phyloP scores from a whole-genome alignment of 2,113 vertebrate species.

The Xiphophorus couchianus region DNA sequence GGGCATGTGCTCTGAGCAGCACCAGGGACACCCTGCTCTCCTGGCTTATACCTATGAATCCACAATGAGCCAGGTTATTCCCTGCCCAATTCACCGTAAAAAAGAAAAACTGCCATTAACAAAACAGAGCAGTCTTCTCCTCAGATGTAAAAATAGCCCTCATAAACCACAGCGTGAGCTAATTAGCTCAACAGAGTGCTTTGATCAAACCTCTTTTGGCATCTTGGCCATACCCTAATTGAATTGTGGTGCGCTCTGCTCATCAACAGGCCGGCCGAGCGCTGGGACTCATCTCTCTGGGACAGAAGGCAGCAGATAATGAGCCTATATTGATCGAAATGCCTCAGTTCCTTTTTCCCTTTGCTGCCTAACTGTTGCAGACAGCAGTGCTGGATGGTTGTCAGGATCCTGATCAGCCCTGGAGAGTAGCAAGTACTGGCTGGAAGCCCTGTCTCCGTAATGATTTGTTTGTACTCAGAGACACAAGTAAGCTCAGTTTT shows the following conservation, averaged over 20 bases:
- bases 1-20: constrained; percentile 17
- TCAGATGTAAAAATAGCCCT: constrained; percentile 73
- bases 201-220: constrained; percentile 74
- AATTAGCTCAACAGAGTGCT: constrained; percentile 68
- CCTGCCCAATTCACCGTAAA: constrained; percentile 62
- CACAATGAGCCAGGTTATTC: constrained; percentile 67
- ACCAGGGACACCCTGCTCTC: constrained; percentile 16
- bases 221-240: constrained; percentile 69
- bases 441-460: constrained; percentile 52
- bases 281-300: constrained; percentile 61
- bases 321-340: constrained; percentile 73
- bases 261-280: constrained; percentile 67
- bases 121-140: constrained; percentile 55
- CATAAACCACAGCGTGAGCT: constrained; percentile 53
- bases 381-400: constrained; percentile 56
- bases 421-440: constrained; percentile 56
- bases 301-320: constrained; percentile 74
- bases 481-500: constrained; percentile 41
- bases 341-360: constrained; percentile 51
- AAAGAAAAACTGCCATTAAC: constrained; percentile 61
- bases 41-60: constrained; percentile 59
- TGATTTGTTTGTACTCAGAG: constrained; percentile 59
- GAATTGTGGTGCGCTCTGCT: constrained; percentile 67
- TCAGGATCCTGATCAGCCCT: constrained; percentile 56
- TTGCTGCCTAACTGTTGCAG: constrained; percentile 56